phyloP scores from a whole-genome alignment of 2,888 invertebrate genomes.

The Cerastis leucographa region DNA sequence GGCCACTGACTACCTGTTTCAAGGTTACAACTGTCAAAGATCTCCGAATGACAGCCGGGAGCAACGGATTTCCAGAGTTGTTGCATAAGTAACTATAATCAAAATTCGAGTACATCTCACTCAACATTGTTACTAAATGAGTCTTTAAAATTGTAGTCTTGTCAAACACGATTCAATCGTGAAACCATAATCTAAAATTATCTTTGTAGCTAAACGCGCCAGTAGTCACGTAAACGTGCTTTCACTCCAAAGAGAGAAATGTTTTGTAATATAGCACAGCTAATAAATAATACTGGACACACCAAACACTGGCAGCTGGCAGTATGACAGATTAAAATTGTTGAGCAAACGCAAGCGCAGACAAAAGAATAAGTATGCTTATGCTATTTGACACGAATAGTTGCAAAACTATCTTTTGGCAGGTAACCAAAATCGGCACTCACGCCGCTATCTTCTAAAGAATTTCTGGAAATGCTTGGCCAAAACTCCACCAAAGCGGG shows the following conservation, averaged over 20 bases:
- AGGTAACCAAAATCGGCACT: too few relatives aligned
- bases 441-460: too few relatives aligned
- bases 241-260: too few relatives aligned
- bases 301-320: neutral
- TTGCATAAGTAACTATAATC: neutral
- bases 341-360: neutral
- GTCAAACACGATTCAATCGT: constrained; percentile 12
- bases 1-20: neutral
- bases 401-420: too few relatives aligned
- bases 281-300: neutral
- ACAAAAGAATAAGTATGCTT: too few relatives aligned
- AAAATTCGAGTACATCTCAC: neutral
- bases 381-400: too few relatives aligned
- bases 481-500: too few relatives aligned
- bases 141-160: neutral
- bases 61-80: neutral
- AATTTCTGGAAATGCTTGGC: too few relatives aligned
- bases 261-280: neutral
- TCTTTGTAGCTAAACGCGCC: constrained; percentile 16
- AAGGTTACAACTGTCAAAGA: neutral
- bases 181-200: constrained; percentile 48
- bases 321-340: neutral
- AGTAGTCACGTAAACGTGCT: constrained; percentile 41
- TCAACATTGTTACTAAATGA: neutral
- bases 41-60: neutral